Percentiles rank a stretch among this genome's conserved stretches.
Conservation (phyloP, 1,140 invertebrate genomes). For the Drosophila takahashii region DNA sequence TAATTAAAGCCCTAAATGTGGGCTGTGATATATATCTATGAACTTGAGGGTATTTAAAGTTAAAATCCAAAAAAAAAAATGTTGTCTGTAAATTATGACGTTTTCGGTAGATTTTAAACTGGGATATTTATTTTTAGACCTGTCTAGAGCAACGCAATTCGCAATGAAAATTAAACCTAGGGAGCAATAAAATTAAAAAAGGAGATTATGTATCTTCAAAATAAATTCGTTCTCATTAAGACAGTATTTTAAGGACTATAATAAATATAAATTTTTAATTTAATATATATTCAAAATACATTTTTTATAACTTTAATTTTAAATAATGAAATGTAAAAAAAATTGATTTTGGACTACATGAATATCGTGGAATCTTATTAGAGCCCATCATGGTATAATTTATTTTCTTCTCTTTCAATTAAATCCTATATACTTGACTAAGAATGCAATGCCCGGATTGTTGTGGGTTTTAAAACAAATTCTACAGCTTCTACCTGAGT, state of each 20-base stretch:
- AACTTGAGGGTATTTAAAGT: not conserved
- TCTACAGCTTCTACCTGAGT: not conserved
- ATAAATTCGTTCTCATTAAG: no score
- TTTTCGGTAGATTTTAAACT: not conserved
- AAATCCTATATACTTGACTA: not conserved
- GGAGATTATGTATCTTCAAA: no score
- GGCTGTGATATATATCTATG: constrained; percentile 4
- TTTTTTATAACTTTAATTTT: no score
- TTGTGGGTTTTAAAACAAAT: constrained; percentile 41
- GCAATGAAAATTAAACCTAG: no score
- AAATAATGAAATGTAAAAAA: no score
- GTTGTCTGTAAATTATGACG: not conserved
- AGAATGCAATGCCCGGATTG: not conserved
- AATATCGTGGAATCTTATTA: no score
- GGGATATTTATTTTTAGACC: not conserved
- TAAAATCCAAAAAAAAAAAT: not conserved
- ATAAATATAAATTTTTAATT: no score
- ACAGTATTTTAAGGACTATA: no score
- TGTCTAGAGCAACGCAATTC: not conserved
- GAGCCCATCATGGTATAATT: no score
- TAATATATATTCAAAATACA: no score
- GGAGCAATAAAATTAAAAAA: not conserved
- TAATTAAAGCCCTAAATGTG: constrained; percentile 59
- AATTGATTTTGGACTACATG: no score
- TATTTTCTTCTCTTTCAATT: not conserved